Evolutionary conservation across 2,888 invertebrate species (phyloP), one percentile per base, ranked within the genome.

Genomic region (Sphaerophoria rueppellii): DNA sequence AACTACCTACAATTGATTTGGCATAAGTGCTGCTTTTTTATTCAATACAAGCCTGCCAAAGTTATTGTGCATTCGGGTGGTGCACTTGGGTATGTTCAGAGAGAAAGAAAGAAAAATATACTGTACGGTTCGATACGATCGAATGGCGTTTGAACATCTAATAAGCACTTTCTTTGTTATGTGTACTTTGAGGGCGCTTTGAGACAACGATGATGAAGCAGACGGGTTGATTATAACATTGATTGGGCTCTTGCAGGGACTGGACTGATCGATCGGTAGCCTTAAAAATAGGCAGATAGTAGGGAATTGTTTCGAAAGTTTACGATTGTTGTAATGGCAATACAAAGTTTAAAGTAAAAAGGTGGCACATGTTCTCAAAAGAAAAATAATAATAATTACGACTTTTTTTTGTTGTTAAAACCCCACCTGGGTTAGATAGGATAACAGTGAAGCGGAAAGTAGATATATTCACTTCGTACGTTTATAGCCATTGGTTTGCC

Each of bases 121-220:
- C 76, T 61, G 54, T 69, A 43, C 52, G 43, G 14, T 65, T 54
- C 69, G 73, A 73, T 79, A 73, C 72, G 52, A 74, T 67, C 79
- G 79, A 16, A 54, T 61, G 67, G 69, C 73, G 69, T 74, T 80
- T 54, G 60, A 60, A 46, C 61, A 24, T 24, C 69, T 80, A 74
- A 70, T 80, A 80, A 74, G 74, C 74, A 74, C 79, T 79, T 79
- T 73, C 73, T 69, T 73, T 73, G 67, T 79, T 73, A 67, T 69
- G 67, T 73, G 67, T 55, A n/a, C 71, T 55, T 48, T 67, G 72
- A 72, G 78, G 78, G 65, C 50, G 54, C 46, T 67, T 52, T 67
- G 60, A 67, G 11, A 24, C 4, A 7, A 11, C 9, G 11, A 72
- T 43, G 50, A 58, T 43, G 71, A 60, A 43, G 40, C 40, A 16